phyloP scores from a whole-genome alignment of 2,797 vertebrate genomes.

The Diplodus sargus region DNA sequence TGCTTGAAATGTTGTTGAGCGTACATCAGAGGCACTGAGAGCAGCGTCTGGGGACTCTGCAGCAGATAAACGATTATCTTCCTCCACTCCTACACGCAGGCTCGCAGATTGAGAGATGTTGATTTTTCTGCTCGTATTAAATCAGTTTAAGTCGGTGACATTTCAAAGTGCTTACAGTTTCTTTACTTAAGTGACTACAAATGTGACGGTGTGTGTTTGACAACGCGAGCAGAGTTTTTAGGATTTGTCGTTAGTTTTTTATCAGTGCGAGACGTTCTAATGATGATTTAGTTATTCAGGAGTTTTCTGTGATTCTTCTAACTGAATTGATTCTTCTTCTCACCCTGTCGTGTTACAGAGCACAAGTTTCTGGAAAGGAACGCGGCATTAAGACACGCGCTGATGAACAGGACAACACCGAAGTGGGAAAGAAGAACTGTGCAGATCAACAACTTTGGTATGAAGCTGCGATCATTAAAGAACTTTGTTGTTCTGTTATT shows the following conservation, averaged over 20 bases:
- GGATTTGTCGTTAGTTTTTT: neutral
- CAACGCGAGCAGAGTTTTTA: neutral
- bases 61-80: slow-evolving; percentile 6
- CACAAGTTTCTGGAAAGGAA: slow-evolving; percentile 72
- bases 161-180: neutral
- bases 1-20: slow-evolving; percentile 11
- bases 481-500: neutral
- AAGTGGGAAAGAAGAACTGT: slow-evolving; percentile 73
- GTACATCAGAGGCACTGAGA: slow-evolving; percentile 15
- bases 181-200: neutral
- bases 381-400: slow-evolving; percentile 51
- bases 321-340: neutral
- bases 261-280: neutral
- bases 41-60: slow-evolving; percentile 6
- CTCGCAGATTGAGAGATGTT: neutral
- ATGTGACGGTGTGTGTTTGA: neutral
- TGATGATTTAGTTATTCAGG: neutral
- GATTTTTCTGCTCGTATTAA: slow-evolving; percentile 15
- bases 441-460: slow-evolving; percentile 78
- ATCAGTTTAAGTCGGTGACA: neutral
- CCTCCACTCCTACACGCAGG: neutral
- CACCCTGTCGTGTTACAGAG: slow-evolving; percentile 46
- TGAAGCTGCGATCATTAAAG: neutral
- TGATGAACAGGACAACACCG: slow-evolving; percentile 69
- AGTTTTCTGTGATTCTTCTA: neutral